Conservation (phyloP, 2,113 vertebrate genomes). For the Verasper variegatus region DNA sequence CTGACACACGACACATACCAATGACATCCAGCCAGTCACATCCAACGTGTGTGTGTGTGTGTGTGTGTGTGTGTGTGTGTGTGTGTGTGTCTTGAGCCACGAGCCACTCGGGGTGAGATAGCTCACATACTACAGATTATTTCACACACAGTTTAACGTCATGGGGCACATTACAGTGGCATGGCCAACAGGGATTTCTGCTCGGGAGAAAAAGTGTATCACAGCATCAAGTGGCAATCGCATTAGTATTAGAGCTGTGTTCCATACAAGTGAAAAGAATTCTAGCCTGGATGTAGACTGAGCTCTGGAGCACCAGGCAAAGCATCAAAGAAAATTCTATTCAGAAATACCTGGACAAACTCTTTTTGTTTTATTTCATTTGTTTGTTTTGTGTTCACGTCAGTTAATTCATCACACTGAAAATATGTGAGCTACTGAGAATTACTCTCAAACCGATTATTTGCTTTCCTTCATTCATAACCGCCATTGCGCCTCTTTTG, state of each 20-base stretch:
- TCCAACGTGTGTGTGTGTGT: neutral
- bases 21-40: neutral
- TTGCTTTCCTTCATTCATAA: too few species aligned
- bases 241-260: neutral
- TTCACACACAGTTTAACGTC: slow-evolving; percentile 41
- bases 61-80: neutral
- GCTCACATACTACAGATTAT: slow-evolving; percentile 16
- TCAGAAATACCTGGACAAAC: too few species aligned
- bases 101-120: neutral
- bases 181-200: neutral
- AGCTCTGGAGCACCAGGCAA: slow-evolving; percentile 11
- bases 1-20: neutral
- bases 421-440: too few species aligned
- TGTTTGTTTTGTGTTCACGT: too few species aligned
- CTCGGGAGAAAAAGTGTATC: slow-evolving; percentile 5
- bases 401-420: too few species aligned
- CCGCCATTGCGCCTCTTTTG: too few species aligned
- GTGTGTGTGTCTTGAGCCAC: neutral
- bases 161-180: slow-evolving; percentile 19
- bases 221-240: slow-evolving; percentile 9
- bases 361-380: too few species aligned
- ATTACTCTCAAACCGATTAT: too few species aligned
- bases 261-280: neutral
- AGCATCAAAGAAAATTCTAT: too few species aligned
- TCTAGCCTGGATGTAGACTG: neutral